Percentiles rank a stretch among this genome's conserved stretches.
These are phyloP conservation scores for Halictus quadricinctus DNA, from an alignment of 2,888 invertebrate genomes.

Conservation along the genomic window DNA sequence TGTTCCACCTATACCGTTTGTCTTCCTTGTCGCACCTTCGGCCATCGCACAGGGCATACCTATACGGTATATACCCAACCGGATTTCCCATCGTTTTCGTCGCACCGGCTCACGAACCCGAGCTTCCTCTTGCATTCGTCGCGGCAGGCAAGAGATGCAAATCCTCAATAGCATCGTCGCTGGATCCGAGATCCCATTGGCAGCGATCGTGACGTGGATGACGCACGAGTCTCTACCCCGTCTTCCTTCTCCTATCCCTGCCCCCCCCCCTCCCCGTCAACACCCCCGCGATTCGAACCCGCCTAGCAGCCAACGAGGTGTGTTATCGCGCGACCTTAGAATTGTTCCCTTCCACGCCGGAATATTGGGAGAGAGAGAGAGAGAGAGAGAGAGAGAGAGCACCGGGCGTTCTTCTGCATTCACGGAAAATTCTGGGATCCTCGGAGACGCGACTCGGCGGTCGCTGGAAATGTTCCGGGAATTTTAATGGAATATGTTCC, in stretches of 20 bases:
- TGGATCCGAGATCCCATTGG: constrained; percentile 68
- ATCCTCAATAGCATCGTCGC: constrained; percentile 68
- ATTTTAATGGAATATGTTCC: neutral
- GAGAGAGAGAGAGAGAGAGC: neutral
- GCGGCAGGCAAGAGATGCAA: constrained; percentile 67
- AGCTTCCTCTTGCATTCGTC: constrained; percentile 60
- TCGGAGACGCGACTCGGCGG: neutral
- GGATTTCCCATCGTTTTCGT: constrained; percentile 71
- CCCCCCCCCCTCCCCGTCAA: neutral
- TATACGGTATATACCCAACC: constrained; percentile 59
- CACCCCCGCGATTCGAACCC: neutral
- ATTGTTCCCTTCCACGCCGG: constrained; percentile 41
- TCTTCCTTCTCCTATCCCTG: constrained; percentile 1
- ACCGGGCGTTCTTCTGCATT: neutral
- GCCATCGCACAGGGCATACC: constrained; percentile 52
- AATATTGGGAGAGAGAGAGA: neutral
- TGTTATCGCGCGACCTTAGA: constrained; percentile 43
- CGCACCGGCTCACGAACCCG: constrained; percentile 56
- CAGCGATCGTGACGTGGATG: constrained; percentile 67
- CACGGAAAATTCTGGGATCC: constrained; percentile 7
- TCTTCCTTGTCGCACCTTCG: constrained; percentile 52
- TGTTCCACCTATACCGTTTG: constrained; percentile 43
- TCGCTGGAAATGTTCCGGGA: constrained; percentile 4
- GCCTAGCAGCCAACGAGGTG: constrained; percentile 22
- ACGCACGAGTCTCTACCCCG: constrained; percentile 50